Conservation (phyloP, 1,140 invertebrate genomes). For the Brachionus koreanus region DNA sequence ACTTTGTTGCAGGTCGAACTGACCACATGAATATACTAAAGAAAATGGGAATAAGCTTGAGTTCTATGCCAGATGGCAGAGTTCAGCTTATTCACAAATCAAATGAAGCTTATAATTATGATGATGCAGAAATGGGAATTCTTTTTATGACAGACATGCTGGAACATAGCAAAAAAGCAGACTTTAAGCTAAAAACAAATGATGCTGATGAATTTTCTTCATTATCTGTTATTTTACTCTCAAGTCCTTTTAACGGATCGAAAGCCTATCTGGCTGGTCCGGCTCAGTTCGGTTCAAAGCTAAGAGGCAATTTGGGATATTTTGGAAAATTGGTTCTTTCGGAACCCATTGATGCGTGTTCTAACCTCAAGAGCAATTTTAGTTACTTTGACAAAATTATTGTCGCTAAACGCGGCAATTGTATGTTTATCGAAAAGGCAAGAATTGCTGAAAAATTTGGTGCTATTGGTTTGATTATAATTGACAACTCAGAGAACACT, state of each 20-base stretch:
- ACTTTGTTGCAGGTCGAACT: conserved; percentile 72
- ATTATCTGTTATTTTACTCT: background rate
- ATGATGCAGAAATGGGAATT: conserved; percentile 83
- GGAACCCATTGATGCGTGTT: background rate
- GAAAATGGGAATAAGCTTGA: conserved; percentile 88
- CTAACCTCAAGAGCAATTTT: conserved; percentile 62
- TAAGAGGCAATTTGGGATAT: conserved; percentile 59
- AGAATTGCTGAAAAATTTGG: conserved; percentile 70
- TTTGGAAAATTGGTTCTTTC: conserved; percentile 44
- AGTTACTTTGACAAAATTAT: conserved; percentile 72
- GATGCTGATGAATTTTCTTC: conserved; percentile 6
- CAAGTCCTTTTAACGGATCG: background rate
- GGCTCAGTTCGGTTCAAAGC: conserved; percentile 80
- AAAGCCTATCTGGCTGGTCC: conserved; percentile 71
- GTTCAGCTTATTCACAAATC: conserved; percentile 35
- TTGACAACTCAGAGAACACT: conserved; percentile 74
- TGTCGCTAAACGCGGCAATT: conserved; percentile 78
- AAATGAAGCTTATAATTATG: conserved; percentile 71
- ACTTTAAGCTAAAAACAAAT: conserved; percentile 44
- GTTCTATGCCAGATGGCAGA: conserved; percentile 76
- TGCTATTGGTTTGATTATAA: conserved; percentile 67
- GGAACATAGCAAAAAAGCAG: conserved; percentile 73
- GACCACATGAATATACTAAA: conserved; percentile 79
- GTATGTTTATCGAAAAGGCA: conserved; percentile 87
- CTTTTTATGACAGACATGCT: conserved; percentile 96